Evolutionary conservation across 1,140 invertebrate species (phyloP).

Genomic region (Medauroidea extradentata): DNA sequence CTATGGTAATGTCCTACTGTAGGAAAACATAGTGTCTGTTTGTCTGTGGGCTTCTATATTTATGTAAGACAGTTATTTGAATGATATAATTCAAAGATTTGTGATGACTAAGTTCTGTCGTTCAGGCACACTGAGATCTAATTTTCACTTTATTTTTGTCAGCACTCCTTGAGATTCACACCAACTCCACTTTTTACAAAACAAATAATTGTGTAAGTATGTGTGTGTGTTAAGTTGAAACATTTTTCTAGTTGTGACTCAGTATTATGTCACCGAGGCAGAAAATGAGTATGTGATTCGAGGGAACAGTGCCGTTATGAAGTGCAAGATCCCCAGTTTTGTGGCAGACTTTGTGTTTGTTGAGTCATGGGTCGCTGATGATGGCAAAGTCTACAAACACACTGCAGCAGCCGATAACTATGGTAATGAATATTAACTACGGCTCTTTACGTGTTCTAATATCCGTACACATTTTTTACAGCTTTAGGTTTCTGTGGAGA

Average conservation of each 20-base stretch:
- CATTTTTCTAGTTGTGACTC: conserved; percentile 64
- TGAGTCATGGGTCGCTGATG: conserved; percentile 72
- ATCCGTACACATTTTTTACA: too few relatives aligned
- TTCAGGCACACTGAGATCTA: too few relatives aligned
- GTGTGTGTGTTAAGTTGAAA: too few relatives aligned
- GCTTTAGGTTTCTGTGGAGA: too few relatives aligned
- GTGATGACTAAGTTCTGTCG: too few relatives aligned
- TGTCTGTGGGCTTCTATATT: conserved; percentile 5
- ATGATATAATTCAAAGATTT: too few relatives aligned
- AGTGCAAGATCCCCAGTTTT: conserved; percentile 83
- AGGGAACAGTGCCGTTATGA: conserved; percentile 81
- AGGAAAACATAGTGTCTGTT: conserved; percentile 1
- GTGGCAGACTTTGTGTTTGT: conserved; percentile 82
- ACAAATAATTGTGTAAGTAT: too few relatives aligned
- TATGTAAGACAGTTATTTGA: not conserved
- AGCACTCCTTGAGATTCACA: too few relatives aligned
- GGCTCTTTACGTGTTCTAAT: too few relatives aligned
- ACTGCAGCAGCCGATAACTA: conserved; percentile 12
- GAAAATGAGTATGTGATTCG: conserved; percentile 83
- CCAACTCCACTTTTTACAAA: too few relatives aligned
- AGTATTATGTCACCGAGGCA: conserved; percentile 75
- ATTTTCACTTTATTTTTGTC: too few relatives aligned
- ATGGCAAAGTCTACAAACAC: conserved; percentile 53
- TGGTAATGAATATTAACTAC: conserved; percentile 4
- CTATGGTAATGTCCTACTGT: conserved; percentile 13